A percentile compares a stretch with the other conserved stretches of the same genome.
phyloP scores from a whole-genome alignment of 1,140 invertebrate species.

The Aphaenogaster rudis region DNA sequence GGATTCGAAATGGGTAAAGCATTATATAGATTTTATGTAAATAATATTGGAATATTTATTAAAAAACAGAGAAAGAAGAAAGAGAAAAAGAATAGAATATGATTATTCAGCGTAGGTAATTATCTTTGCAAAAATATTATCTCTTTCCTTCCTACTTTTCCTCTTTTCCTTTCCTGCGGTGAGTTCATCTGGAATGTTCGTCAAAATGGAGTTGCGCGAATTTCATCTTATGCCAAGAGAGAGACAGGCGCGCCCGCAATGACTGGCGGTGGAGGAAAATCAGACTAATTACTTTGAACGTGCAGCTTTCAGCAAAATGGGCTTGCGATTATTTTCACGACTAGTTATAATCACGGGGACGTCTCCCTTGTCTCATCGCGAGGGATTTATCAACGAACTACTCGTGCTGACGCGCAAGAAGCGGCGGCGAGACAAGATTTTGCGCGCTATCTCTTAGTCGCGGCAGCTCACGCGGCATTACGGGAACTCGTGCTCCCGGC shows the following conservation, averaged over 20 bases:
- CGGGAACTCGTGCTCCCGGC: slow-evolving; percentile 32
- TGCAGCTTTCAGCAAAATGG: slow-evolving; percentile 75
- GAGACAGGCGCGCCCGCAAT: neutral
- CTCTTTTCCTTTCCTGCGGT: neutral
- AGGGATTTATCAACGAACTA: slow-evolving; percentile 28
- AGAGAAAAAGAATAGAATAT: neutral
- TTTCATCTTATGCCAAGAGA: slow-evolving; percentile 47
- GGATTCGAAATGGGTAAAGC: neutral
- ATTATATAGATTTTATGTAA: neutral
- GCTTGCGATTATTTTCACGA: slow-evolving; percentile 75
- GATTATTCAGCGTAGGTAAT: neutral
- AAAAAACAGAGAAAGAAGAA: neutral
- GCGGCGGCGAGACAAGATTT: slow-evolving; percentile 42
- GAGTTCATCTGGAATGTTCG: slow-evolving; percentile 34
- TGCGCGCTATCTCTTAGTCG: slow-evolving; percentile 35
- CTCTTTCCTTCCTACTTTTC: neutral
- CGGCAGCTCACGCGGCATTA: slow-evolving; percentile 30
- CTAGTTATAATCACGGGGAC: slow-evolving; percentile 69
- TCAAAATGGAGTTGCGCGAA: slow-evolving; percentile 43
- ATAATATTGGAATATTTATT: neutral
- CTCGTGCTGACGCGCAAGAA: slow-evolving; percentile 57
- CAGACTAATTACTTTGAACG: slow-evolving; percentile 76
- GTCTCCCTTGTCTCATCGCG: slow-evolving; percentile 42
- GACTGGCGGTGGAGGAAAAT: slow-evolving; percentile 70
- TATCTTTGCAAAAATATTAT: slow-evolving; percentile 27